Evolutionary conservation across 2,888 invertebrate genomes (phyloP).

Genomic region (Lasioglossum lativentre): DNA sequence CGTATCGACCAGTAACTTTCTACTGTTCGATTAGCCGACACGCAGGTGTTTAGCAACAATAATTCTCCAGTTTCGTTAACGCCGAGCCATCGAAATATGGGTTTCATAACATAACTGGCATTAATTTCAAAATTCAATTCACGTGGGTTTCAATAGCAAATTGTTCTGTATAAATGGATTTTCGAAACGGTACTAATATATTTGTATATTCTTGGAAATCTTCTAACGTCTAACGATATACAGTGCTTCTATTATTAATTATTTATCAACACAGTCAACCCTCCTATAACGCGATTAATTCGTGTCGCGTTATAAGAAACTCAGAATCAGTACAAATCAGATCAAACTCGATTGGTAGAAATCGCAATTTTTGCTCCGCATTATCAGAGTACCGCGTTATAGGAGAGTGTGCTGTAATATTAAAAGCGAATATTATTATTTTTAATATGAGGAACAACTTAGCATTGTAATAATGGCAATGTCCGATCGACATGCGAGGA

Average conservation of each 20-base stretch:
- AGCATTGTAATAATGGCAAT: neutral
- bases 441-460: neutral
- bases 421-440: neutral
- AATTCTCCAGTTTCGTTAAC: neutral
- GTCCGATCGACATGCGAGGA: neutral
- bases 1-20: slow-evolving; percentile 1
- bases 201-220: neutral
- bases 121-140: neutral
- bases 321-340: neutral
- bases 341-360: neutral
- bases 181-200: no score
- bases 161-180: neutral
- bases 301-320: neutral
- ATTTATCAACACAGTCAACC: no score
- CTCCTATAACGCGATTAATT: neutral
- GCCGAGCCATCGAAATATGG: neutral
- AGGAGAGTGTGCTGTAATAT: neutral
- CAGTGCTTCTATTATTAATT: no score
- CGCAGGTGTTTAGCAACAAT: neutral
- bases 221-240: neutral
- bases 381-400: no score
- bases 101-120: neutral
- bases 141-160: neutral
- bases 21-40: neutral
- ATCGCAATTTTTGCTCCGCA: no score